phyloP scores from a whole-genome alignment of 2,888 invertebrate species.

The Hypselothyrea guttata region DNA sequence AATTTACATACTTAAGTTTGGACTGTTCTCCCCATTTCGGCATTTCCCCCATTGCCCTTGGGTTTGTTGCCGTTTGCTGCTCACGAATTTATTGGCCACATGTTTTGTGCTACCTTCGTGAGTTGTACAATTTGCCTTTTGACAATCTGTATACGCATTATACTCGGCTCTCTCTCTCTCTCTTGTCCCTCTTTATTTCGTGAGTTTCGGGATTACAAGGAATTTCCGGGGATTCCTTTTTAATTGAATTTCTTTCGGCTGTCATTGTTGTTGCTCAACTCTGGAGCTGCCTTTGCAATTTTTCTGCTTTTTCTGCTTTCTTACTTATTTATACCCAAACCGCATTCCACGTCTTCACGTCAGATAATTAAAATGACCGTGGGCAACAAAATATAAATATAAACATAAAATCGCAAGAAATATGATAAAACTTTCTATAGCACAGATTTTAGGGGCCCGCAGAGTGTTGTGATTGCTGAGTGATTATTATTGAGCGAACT shows the following conservation, averaged over 20 bases:
- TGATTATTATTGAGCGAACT: slow-evolving; percentile 35
- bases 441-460: slow-evolving; percentile 29
- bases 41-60: neutral
- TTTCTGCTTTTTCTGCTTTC: slow-evolving; percentile 19
- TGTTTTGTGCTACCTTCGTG: slow-evolving; percentile 73
- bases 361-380: slow-evolving; percentile 65
- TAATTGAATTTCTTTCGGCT: slow-evolving; percentile 67
- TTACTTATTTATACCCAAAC: slow-evolving; percentile 23
- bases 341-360: slow-evolving; percentile 20
- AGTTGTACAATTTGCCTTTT: slow-evolving; percentile 71
- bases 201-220: slow-evolving; percentile 65
- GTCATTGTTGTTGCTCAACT: slow-evolving; percentile 13
- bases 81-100: slow-evolving; percentile 72
- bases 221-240: slow-evolving; percentile 73
- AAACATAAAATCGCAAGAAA: neutral
- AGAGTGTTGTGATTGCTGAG: slow-evolving; percentile 43
- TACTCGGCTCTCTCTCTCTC: slow-evolving; percentile 1
- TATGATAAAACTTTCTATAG: slow-evolving; percentile 26
- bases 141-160: slow-evolving; percentile 55
- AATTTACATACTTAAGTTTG: slow-evolving; percentile 76
- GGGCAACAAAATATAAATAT: slow-evolving; percentile 11
- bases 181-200: slow-evolving; percentile 16
- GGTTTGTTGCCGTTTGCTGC: slow-evolving; percentile 13
- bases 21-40: neutral
- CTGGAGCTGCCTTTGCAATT: slow-evolving; percentile 46